Evolutionary conservation across 2,888 invertebrate genomes (phyloP).

Genomic region (Cryptosula pallasiana): DNA sequence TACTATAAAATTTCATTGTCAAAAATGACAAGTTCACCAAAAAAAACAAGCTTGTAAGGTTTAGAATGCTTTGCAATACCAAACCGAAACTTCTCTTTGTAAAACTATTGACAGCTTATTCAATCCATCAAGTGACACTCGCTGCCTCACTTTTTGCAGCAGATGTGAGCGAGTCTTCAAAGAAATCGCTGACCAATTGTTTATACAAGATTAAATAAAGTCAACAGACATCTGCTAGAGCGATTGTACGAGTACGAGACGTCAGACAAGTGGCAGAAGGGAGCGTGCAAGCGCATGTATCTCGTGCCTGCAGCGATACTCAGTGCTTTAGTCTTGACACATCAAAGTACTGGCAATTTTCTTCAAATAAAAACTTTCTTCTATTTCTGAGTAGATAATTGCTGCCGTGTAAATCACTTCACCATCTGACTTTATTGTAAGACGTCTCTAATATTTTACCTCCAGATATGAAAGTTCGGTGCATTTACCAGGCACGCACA

Average conservation of each 20-base stretch:
- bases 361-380: not conserved
- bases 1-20: no score
- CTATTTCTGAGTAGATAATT: not conserved
- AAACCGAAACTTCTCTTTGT: no score
- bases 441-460: not conserved
- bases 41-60: no score
- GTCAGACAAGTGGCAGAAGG: not conserved
- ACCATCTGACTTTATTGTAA: constrained; percentile 7
- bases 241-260: not conserved
- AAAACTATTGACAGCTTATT: no score
- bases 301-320: not conserved
- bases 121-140: no score
- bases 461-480: not conserved
- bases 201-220: constrained; percentile 2
- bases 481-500: not conserved
- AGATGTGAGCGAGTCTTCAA: no score
- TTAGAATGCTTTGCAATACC: no score
- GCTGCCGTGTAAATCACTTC: constrained; percentile 6
- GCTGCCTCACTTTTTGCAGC: no score
- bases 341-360: not conserved
- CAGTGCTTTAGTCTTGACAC: constrained; percentile 18
- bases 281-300: not conserved
- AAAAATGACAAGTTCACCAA: no score
- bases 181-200: no score
- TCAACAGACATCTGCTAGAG: constrained; percentile 9